phyloP scores from a whole-genome alignment of 2,797 vertebrate genomes.

The Zalophus californianus region DNA sequence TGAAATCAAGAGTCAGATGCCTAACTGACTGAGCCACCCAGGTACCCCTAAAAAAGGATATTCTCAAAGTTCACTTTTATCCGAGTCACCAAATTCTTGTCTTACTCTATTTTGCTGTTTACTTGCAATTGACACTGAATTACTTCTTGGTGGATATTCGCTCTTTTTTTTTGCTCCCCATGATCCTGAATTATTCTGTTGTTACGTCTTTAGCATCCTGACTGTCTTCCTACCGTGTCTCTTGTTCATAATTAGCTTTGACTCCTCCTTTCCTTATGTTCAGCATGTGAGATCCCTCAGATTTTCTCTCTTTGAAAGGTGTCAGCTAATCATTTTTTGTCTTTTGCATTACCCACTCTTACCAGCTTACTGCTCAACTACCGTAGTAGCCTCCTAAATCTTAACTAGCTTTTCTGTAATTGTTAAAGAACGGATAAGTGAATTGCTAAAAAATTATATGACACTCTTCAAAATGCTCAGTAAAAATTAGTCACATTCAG shows the following conservation, averaged over 20 bases:
- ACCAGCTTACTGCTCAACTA: background rate
- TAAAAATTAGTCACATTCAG: background rate
- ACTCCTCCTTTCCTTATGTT: background rate
- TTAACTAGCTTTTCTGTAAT: background rate
- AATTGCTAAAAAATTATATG: background rate
- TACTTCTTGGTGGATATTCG: background rate
- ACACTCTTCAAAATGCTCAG: background rate
- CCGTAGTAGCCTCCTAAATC: background rate
- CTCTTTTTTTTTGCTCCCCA: background rate
- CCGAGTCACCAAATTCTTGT: background rate
- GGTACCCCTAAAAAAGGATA: background rate
- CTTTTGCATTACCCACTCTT: background rate
- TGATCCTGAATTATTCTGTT: background rate
- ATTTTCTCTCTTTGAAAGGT: background rate
- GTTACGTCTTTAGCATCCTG: background rate
- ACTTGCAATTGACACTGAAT: background rate
- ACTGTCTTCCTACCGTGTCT: background rate
- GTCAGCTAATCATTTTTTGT: slow-evolving; percentile 1
- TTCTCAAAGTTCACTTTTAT: slow-evolving; percentile 17
- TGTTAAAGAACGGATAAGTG: background rate
- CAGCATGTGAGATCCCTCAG: background rate
- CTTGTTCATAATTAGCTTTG: background rate
- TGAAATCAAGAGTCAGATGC: too few species aligned
- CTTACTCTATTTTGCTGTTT: background rate
- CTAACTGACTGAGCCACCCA: too few species aligned